Base-by-base conservation (phyloP, 2,888 invertebrate species). In the Nyleta sp. region DNA sequence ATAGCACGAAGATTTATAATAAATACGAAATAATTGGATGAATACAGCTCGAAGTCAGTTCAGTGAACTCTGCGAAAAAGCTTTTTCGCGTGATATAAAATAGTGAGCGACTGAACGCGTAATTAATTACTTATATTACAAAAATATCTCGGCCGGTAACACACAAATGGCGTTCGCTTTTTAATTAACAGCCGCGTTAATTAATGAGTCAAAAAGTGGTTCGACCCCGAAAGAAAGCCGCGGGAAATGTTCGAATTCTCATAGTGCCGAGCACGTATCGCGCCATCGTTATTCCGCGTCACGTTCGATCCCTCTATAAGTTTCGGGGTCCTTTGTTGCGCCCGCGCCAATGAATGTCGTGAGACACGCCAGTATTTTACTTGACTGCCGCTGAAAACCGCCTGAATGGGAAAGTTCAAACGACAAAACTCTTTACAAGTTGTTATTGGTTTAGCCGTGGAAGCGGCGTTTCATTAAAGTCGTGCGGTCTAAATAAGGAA, bases 221-320 rank as follows among this genome's bases (percentile, higher is more conserved):
- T 65, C 44, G 65, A 31, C 8, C 8, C 13, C 11, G 17, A 35
- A 50, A 18, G 52, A 64, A 40, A 64, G 62, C n/a, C 24, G 46
- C 31, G 35, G 22, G 35, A 24, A 48, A 48, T 24, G 24, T 31
- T 60, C 13, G 44, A 44, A 48, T 62, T 62, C 48, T 17, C 38
- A 38, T 48, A 15, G 35, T 13, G 17, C 44, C 6, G 24, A n/a
- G 59, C 44, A 31, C 35, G 22, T 46, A 17, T 44, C 31, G 28
- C 11, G 15, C 17, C 7, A 57, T 70, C 59, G 46, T 70, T 70
- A 71, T 71, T 42, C 48, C 38, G 10, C 55, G 20, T 62, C 65
- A 73, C 73, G 73, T 73, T 65, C 65, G 65, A 50, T 50, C 24
- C n/a, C 33, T 20, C 10, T 20, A 35, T 65, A 53, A 65, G 46